These are phyloP conservation scores for Trissoscelio sp. DNA, from an alignment of 2,888 invertebrate genomes.

Conservation along the genomic window DNA sequence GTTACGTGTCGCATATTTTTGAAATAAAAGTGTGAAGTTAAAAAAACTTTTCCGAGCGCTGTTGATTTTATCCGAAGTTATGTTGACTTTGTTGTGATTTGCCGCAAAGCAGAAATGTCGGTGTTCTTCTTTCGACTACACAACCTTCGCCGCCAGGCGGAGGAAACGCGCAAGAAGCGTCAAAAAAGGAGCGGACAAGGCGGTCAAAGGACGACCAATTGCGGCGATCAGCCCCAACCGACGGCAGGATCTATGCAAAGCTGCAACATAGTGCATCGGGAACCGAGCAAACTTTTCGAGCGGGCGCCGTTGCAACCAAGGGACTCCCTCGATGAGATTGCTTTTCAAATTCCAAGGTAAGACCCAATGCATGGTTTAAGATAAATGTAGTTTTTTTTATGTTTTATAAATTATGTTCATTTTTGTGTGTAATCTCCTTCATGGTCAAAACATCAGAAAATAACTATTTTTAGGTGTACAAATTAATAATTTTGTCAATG, in stretches of 20 bases:
- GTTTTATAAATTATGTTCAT: constrained; percentile 6
- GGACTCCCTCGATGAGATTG: constrained; percentile 96
- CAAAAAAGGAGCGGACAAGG: constrained; percentile 81
- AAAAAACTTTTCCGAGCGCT: constrained; percentile 10
- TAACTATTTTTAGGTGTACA: too few relatives aligned
- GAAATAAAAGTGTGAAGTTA: too few relatives aligned
- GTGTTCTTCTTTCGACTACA: constrained; percentile 98
- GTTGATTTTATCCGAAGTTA: constrained; percentile 13
- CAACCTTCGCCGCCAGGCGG: constrained; percentile 94
- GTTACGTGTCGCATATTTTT: too few relatives aligned
- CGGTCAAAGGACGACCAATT: constrained; percentile 80
- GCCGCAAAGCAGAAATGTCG: constrained; percentile 89
- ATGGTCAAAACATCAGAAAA: too few relatives aligned
- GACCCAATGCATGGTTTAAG: constrained; percentile 44
- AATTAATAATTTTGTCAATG: too few relatives aligned
- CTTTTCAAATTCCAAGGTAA: constrained; percentile 96
- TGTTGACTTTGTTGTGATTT: constrained; percentile 52
- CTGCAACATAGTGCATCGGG: constrained; percentile 85
- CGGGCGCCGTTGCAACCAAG: constrained; percentile 92
- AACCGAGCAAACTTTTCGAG: constrained; percentile 93
- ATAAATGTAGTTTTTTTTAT: constrained; percentile 46
- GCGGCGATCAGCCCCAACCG: constrained; percentile 81
- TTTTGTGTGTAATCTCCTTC: neutral
- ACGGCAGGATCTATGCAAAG: constrained; percentile 82
- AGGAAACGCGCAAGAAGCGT: constrained; percentile 88